These are phyloP conservation scores for Silurus asotus DNA, from an alignment of 2,113 vertebrate genomes.

Conservation along the genomic window DNA sequence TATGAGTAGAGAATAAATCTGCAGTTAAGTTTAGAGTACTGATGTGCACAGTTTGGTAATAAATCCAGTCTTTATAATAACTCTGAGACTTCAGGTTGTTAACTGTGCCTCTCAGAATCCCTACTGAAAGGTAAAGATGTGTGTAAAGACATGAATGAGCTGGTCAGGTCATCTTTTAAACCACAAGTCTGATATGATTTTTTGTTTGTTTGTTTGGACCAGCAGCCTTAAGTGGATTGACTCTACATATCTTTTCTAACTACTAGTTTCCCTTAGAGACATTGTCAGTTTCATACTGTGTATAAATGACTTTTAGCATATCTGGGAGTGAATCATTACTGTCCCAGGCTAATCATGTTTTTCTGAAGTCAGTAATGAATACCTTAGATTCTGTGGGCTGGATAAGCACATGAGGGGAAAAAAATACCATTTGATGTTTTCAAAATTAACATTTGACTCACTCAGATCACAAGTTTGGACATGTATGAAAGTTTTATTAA, in stretches of 20 bases:
- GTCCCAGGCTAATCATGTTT: background rate
- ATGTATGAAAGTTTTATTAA: background rate
- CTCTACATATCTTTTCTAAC: background rate
- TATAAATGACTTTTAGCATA: constrained; percentile 12
- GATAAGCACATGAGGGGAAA: background rate
- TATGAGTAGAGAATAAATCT: background rate
- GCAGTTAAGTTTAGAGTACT: background rate
- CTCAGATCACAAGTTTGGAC: background rate
- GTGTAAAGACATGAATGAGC: background rate
- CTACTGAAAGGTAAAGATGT: background rate
- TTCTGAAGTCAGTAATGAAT: constrained; percentile 6
- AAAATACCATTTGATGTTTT: background rate
- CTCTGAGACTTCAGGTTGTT: background rate
- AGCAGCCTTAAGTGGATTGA: background rate
- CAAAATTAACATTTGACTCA: background rate
- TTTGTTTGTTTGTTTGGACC: background rate
- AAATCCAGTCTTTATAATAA: background rate
- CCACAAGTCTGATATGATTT: background rate
- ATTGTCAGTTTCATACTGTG: background rate
- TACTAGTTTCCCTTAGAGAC: background rate
- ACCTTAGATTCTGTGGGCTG: background rate
- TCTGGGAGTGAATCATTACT: background rate
- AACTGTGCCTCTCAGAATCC: background rate
- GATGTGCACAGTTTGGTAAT: background rate
- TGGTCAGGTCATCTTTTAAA: background rate